Conservation (phyloP, 2,797 vertebrate species). For the Emys orbicularis region DNA sequence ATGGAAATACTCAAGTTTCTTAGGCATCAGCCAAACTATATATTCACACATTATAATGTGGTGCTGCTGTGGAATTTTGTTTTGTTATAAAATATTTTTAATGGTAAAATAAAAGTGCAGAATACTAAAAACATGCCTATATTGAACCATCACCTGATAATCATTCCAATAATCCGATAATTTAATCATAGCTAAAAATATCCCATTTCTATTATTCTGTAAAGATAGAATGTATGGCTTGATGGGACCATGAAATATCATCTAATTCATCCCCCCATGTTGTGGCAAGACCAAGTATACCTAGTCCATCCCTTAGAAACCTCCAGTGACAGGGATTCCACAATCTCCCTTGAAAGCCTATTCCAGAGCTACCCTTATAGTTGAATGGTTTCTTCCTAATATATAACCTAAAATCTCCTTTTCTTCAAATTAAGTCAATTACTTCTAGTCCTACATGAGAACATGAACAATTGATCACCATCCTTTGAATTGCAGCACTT, state of each 20-base stretch:
- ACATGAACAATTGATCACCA: neutral
- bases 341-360: neutral
- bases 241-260: no score
- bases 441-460: neutral
- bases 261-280: no score
- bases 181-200: no score
- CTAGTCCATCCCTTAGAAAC: no score
- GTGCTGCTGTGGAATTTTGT: neutral
- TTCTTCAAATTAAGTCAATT: neutral
- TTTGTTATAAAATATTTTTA: no score
- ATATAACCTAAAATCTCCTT: neutral
- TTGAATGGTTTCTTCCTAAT: neutral
- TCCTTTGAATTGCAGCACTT: neutral
- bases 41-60: constrained; percentile 5
- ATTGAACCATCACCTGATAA: no score
- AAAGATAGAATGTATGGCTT: no score
- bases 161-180: no score
- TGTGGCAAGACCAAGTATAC: no score
- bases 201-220: no score
- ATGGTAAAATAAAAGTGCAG: no score
- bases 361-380: neutral
- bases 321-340: neutral
- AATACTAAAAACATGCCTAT: no score
- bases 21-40: neutral
- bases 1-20: neutral